Base-by-base conservation (phyloP, 2,113 vertebrate genomes). In the Fregetta grallaria region DNA sequence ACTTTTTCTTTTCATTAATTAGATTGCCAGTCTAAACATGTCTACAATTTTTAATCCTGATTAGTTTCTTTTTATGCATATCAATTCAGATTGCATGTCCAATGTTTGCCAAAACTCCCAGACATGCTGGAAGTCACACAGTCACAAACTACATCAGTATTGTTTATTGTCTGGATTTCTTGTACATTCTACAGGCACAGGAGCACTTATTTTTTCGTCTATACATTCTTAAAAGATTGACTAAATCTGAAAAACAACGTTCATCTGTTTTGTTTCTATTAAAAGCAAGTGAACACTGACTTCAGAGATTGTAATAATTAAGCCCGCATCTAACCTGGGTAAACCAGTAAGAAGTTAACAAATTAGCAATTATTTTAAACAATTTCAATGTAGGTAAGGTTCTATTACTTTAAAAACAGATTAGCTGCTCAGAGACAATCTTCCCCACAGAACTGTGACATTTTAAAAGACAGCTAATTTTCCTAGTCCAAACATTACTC, bases 151-250 rank as follows among this genome's bases (percentile, higher is more conserved):
- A 44, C 58, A 92, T 70, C 65, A 93, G 92, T 73, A 94, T 91
- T 96, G 93, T 96, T 95, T 92, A 95, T 61, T 92, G 91, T 97
- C 95, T 96, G 96, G 88, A 53, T 90, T 94, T 94, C 86, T 95
- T 65, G 74, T 40, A 91, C 80, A 66, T 92, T 91, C 55, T 91
- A 65, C 79, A 95, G 89, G 47, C 83, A 74, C 38, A 38, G 52
- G 10, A 88, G 22, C 15, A 53, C 36, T n/a, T 59, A 3, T 21
- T n/a, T n/a, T 76, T 90, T 20, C 27, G 49, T 52, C 52, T 49
- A 11, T 30, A 59, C 0, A 1, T 71, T 91, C 61, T 58, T 84
- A 77, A 53, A 76, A 74, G 29, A 70, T 20, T 38, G 38, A 67
- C 65, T 87, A 63, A 86, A 91, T 50, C 47, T 74, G 68, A 89